phyloP scores from a whole-genome alignment of 2,113 vertebrate species.

The Tyto alba region DNA sequence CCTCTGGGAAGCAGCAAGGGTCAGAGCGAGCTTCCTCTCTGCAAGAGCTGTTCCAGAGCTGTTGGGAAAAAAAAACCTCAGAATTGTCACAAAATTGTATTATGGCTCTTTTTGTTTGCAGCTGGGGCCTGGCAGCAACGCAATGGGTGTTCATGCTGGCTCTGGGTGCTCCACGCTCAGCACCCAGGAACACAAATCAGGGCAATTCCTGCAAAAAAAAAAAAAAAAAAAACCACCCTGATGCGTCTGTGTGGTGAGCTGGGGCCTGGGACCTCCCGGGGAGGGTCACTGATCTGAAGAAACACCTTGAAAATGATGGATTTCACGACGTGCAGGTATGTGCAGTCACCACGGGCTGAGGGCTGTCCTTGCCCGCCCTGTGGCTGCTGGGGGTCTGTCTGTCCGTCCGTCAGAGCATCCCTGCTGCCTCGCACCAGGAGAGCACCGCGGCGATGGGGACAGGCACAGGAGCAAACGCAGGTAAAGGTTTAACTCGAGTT shows the following conservation, averaged over 20 bases:
- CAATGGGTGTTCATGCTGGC: not conserved
- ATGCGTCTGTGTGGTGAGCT: not conserved
- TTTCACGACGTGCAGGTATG: not conserved
- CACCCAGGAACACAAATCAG: fast-evolving
- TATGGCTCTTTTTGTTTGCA: not conserved
- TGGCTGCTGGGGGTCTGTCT: not conserved
- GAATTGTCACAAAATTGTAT: not conserved
- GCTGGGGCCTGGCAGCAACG: not conserved
- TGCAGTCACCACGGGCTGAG: not conserved
- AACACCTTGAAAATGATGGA: not conserved
- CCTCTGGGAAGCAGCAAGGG: not conserved
- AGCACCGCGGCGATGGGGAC: not conserved
- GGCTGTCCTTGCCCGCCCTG: not conserved
- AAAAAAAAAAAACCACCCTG: not conserved
- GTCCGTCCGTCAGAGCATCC: not conserved
- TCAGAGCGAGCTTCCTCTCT: not conserved
- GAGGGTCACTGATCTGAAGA: not conserved
- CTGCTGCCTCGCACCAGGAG: not conserved
- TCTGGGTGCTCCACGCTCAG: not conserved
- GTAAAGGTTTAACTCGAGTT: not conserved
- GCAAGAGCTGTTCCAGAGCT: not conserved
- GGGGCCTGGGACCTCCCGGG: not conserved
- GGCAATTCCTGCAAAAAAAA: not conserved
- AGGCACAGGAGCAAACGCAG: not conserved
- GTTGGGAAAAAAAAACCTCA: fast-evolving